Evolutionary conservation across 2,888 invertebrate species (phyloP).

Genomic region (Melieria omissa): DNA sequence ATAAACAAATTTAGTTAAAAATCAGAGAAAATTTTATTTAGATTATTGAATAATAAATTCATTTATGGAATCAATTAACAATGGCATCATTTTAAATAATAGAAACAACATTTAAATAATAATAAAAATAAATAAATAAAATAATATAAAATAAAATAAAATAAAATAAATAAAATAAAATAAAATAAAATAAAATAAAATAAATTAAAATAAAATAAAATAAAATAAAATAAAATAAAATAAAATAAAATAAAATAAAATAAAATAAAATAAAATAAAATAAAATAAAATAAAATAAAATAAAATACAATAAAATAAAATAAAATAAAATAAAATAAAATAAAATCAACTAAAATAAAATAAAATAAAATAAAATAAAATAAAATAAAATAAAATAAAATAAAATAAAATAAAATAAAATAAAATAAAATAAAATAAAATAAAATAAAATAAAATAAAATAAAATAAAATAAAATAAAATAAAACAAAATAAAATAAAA

Average conservation of each 20-base stretch:
- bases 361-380: constrained; percentile 9
- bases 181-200: no score
- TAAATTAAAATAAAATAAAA: no score
- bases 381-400: constrained; percentile 9
- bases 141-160: not conserved
- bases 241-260: constrained; percentile 14
- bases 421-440: not conserved
- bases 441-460: not conserved
- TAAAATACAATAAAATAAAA: not conserved
- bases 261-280: constrained; percentile 14
- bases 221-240: constrained; percentile 14
- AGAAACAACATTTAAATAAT: no score
- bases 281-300: constrained; percentile 11
- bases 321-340: constrained; percentile 10
- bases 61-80: no score
- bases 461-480: not conserved
- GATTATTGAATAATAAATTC: no score
- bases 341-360: constrained; percentile 8
- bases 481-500: not conserved
- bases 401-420: not conserved
- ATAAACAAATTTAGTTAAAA: no score
- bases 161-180: not conserved
- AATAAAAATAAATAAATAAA: not conserved
- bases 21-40: no score
- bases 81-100: no score